Evolutionary conservation across 1,140 invertebrate species (phyloP), one percentile per base, ranked within the genome.

Genomic region (Sinella curviseta): DNA sequence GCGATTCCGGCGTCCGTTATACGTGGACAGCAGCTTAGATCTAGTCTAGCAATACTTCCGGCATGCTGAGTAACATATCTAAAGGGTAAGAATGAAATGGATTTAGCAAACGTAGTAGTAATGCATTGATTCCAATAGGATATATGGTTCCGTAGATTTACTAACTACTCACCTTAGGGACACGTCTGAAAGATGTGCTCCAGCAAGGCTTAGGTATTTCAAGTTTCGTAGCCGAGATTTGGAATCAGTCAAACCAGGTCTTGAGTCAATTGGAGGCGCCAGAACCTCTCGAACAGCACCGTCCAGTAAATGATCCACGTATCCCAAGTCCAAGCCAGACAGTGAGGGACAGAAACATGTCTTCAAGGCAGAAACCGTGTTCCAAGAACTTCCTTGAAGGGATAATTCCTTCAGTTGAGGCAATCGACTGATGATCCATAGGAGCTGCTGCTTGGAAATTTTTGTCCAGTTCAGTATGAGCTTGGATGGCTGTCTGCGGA

Each of bases 1-100:
- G 94, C 93, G n/a, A 97, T 92, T 34, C 94, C 95, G 4, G 93
- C 93, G 86, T 97, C 94, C 0, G 94, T 95, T 14, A 97, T 89
- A n/a, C 94, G 89, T 39, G 92, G 91, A 86, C 95, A 97, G 35
- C 92, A 93, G 20, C 94, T 95, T 14, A 97, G 87, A 87, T 96
- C 93, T 67, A 97, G 87, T 65, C 90, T 90, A 30, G 90, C 89
- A 57, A 97, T 86, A 82, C 90, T 88, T 0, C 92, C 91, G 70
- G 96, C 84, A 84, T 95, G 92, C 86, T 95, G 92, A 0, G 91
- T 91, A 1, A 96, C 91, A 77, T 94, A 91, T 20, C 93, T 90
- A 74, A 39, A 39, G 35, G 31, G 70, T 3, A 36, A 31, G 31
- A 74, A n/a, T n/a, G n/a, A n/a, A n/a, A n/a, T n/a, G n/a, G n/a